A percentile compares a stretch with the other conserved stretches of the same genome.
Conservation (phyloP, 2,888 invertebrate species). For the Trachelus iudaicus region DNA sequence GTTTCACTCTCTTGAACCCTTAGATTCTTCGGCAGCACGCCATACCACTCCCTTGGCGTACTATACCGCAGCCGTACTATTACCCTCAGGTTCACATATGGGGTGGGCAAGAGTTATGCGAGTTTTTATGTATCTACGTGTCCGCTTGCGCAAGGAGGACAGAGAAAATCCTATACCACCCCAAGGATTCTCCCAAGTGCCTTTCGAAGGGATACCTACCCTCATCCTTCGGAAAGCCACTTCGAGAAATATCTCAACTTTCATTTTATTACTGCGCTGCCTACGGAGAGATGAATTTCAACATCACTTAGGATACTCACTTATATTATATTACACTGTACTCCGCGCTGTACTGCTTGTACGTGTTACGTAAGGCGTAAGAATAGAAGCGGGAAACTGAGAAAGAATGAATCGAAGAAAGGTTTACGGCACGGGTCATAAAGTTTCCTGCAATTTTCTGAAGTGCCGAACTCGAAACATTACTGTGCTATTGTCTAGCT, state of each 20-base stretch:
- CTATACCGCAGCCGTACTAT: background rate
- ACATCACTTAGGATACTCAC: background rate
- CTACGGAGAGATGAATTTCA: background rate
- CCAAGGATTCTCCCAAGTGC: background rate
- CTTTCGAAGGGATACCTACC: background rate
- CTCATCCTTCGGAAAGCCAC: background rate
- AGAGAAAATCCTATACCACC: constrained; percentile 16
- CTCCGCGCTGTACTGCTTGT: background rate
- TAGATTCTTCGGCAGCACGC: background rate
- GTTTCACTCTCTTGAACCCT: background rate
- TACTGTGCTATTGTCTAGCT: background rate
- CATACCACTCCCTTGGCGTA: background rate
- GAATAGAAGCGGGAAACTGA: background rate
- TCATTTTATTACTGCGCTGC: background rate
- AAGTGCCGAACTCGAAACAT: background rate
- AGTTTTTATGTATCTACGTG: constrained; percentile 25
- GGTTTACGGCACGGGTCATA: too few species aligned
- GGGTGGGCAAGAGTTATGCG: constrained; percentile 23
- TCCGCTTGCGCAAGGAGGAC: constrained; percentile 23
- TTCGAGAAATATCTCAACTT: constrained; percentile 1
- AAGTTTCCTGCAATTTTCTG: background rate
- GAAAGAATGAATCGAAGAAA: background rate
- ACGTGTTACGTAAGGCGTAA: background rate
- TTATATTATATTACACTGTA: background rate
- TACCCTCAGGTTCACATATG: background rate